phyloP scores from a whole-genome alignment of 1,140 invertebrate genomes.

The Drosophila paulistorum region DNA sequence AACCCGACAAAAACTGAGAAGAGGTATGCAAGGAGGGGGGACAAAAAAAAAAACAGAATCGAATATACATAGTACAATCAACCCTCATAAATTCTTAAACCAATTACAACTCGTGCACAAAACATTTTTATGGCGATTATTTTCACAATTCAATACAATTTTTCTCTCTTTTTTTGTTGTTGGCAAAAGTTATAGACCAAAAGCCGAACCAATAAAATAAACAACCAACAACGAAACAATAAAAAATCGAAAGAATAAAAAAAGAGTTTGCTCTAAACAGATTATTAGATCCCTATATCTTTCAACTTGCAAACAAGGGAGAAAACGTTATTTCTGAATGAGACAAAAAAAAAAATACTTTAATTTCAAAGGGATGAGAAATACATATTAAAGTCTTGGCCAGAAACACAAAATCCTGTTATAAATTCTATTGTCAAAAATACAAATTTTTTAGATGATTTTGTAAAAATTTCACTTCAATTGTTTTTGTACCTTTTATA shows the following conservation, averaged over 20 bases:
- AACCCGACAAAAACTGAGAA: conserved; percentile 1
- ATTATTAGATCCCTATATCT: not conserved
- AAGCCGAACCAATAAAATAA: conserved; percentile 22
- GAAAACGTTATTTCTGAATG: no score
- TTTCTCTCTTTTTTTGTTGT: no score
- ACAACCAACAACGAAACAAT: conserved; percentile 45
- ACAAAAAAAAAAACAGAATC: not conserved
- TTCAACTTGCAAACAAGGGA: not conserved
- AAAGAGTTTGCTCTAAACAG: conserved; percentile 13
- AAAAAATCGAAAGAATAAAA: conserved; percentile 22
- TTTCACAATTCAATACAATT: conserved; percentile 63
- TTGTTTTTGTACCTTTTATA: no score
- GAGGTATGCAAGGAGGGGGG: no score
- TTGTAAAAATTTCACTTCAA: no score
- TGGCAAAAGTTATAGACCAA: conserved; percentile 49
- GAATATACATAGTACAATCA: conserved; percentile 46
- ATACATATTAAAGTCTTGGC: not conserved
- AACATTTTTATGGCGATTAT: conserved; percentile 65
- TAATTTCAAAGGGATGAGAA: not conserved
- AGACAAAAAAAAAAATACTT: no score
- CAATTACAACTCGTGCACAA: conserved; percentile 63
- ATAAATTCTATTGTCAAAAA: not conserved
- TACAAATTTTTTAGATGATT: not conserved
- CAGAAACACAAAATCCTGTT: no score
- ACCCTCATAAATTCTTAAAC: conserved; percentile 63